Conservation (phyloP, 2,797 vertebrate species). For the Anomalospiza imberbis region DNA sequence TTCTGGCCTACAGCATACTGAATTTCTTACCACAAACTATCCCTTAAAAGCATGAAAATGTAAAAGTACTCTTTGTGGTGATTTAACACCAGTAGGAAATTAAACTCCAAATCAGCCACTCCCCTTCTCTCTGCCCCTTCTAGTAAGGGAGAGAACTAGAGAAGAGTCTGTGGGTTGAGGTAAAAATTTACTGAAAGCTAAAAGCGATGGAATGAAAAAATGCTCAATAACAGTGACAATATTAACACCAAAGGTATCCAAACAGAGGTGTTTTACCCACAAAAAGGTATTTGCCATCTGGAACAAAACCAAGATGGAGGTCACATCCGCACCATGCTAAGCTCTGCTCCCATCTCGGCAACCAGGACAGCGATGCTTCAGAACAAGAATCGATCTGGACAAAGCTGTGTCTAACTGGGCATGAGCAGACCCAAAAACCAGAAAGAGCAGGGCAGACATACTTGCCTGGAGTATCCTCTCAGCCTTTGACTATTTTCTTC, state of each 20-base stretch:
- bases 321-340: too few relatives aligned
- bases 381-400: not conserved
- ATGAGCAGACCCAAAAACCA: not conserved
- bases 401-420: not conserved
- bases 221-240: not conserved
- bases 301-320: not conserved
- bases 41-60: not conserved
- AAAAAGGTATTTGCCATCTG: not conserved
- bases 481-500: not conserved
- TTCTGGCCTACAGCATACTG: not conserved
- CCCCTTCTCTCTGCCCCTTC: not conserved
- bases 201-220: not conserved
- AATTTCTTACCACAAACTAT: not conserved
- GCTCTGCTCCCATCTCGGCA: not conserved
- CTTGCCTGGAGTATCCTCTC: not conserved
- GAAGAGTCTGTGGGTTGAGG: not conserved
- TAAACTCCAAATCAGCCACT: not conserved
- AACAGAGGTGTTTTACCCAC: not conserved
- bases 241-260: not conserved
- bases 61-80: not conserved
- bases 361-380: not conserved
- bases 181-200: not conserved
- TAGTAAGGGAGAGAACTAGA: not conserved
- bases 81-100: not conserved
- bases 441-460: not conserved